Percentiles rank a stretch among this genome's conserved stretches.
These are phyloP conservation scores for Tragulus kanchil DNA, from an alignment of 2,113 vertebrate species.

Conservation along the genomic window DNA sequence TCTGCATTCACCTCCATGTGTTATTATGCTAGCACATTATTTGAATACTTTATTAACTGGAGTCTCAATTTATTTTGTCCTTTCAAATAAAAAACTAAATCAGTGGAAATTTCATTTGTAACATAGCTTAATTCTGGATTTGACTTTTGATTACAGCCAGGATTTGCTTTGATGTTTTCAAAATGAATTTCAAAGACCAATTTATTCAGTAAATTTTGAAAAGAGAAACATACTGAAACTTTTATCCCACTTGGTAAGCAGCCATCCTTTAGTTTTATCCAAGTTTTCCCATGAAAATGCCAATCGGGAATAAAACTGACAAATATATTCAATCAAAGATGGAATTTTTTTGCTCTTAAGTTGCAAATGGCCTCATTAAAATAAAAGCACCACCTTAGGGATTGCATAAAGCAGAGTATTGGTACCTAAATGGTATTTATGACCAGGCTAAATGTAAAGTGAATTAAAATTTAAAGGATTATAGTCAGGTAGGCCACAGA, in stretches of 20 bases:
- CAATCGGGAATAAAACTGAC: constrained; percentile 96
- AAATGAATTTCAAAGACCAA: constrained; percentile 87
- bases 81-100: constrained; percentile 70
- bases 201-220: constrained; percentile 89
- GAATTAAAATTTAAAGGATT: constrained; percentile 99
- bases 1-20: neutral
- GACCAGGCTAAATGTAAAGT: constrained; percentile 98
- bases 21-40: constrained; percentile 3
- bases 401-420: constrained; percentile 94
- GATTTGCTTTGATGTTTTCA: constrained; percentile 87
- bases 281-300: constrained; percentile 95
- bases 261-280: constrained; percentile 91
- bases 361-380: constrained; percentile 99
- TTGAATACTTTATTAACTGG: constrained; percentile 73
- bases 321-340: constrained; percentile 96
- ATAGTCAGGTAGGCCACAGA: constrained; percentile 97
- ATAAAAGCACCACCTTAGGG: constrained; percentile 98
- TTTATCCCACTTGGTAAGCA: constrained; percentile 90
- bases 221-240: constrained; percentile 88
- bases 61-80: constrained; percentile 46
- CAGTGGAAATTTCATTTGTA: constrained; percentile 84
- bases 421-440: constrained; percentile 99
- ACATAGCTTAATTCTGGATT: constrained; percentile 84
- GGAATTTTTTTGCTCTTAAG: constrained; percentile 94
- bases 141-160: constrained; percentile 84